Base-by-base conservation (phyloP, 1,140 invertebrate species). In the Medauroidea extradentata region DNA sequence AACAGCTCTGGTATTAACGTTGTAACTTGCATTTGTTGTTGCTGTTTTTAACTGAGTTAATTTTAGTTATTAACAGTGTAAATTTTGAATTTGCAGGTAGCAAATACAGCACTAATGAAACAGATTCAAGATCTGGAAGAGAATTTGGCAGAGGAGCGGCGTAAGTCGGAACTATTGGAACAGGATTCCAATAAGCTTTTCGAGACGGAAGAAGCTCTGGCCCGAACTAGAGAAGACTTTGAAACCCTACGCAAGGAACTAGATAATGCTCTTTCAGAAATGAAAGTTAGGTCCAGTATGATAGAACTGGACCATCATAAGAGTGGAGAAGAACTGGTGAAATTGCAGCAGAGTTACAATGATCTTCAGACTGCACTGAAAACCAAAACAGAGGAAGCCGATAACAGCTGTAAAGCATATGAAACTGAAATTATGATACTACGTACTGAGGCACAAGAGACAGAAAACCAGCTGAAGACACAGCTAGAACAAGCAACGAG, bases 71-170 rank as follows among this genome's bases (percentile, higher is more conserved):
- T n/a, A n/a, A n/a, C n/a, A n/a, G n/a, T n/a, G n/a, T n/a, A n/a
- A n/a, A n/a, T n/a, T n/a, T n/a, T n/a, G n/a, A n/a, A n/a, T 13
- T 16, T 54, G 14, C 46, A 79, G 81, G 75, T 75, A 46, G 65
- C 73, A 60, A 78, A 78, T 67, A 69, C 74, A 67, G 71, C 68
- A 62, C 73, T 79, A 63, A 73, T 80, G 59, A 77, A 75, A 44
- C 76, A 71, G 71, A 77, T 83, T 53, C 76, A 76, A 55, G 76
- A 82, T 60, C 64, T 85, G n/a, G 77, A 85, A 63, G 71, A 75
- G 49, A 63, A 74, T 56, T 63, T 83, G 7, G 61, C 68, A 2
- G 73, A 77, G 46, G 80, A 83, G 64, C 67, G 73, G 34, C 73
- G 76, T 54, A 71, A 76, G 59, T 61, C 73, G 8, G 76, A 80